Percentiles rank a stretch among this genome's conserved stretches.
Conservation (phyloP, 2,113 vertebrate genomes). For the Cathartes aura region DNA sequence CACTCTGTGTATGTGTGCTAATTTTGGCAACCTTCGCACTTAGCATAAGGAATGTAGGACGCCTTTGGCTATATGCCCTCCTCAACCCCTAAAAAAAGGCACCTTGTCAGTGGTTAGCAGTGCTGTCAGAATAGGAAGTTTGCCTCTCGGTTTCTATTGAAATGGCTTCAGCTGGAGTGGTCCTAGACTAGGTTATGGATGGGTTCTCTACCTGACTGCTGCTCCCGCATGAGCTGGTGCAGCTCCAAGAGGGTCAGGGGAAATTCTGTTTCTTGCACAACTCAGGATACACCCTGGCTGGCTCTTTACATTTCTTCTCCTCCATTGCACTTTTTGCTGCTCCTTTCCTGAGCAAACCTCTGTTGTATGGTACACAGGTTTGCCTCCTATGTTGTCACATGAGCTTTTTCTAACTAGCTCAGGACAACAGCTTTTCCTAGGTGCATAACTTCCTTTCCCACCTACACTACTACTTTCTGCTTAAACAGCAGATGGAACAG, state of each 20-base stretch:
- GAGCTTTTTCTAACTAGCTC: neutral
- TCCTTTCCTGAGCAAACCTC: neutral
- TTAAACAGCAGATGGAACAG: neutral
- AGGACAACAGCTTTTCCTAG: neutral
- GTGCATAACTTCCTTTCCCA: neutral
- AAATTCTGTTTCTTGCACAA: neutral
- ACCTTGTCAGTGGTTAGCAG: neutral
- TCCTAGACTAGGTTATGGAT: neutral
- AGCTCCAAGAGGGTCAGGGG: neutral
- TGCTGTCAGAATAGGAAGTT: neutral
- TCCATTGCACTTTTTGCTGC: neutral
- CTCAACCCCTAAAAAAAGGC: slow-evolving; percentile 28
- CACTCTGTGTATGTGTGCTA: neutral
- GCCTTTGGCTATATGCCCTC: slow-evolving; percentile 28
- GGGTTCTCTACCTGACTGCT: neutral
- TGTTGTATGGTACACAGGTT: too few species aligned
- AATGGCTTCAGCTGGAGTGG: neutral
- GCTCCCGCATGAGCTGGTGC: neutral
- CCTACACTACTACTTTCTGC: neutral
- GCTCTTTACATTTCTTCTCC: neutral
- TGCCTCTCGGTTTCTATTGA: neutral
- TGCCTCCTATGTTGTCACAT: neutral
- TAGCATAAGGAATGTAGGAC: slow-evolving; percentile 53
- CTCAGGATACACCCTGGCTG: neutral
- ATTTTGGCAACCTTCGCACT: slow-evolving; percentile 25